Evolutionary conservation across 1,140 invertebrate genomes (phyloP), one percentile per base, ranked within the genome.

Genomic region (Acromyrmex charruanus): DNA sequence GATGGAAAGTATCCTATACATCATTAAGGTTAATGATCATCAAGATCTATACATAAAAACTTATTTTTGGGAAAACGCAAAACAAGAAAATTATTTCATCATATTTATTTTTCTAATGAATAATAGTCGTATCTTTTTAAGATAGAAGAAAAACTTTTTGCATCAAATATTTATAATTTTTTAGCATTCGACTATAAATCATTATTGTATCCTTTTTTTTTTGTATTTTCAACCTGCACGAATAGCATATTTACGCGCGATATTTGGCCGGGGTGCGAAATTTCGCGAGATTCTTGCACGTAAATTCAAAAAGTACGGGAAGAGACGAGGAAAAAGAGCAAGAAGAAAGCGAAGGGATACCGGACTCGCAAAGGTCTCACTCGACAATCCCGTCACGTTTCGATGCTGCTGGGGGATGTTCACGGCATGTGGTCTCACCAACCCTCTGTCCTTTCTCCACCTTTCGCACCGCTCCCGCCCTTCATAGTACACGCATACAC

Each of bases 361-460:
- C 55, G 55, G 69, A 35, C 65, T 28, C 31, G 39, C 80, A 86
- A 90, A 84, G 82, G 65, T 81, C 69, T 91, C 87, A 89, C 92
- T 93, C 87, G 87, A 90, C 74, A 93, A 92, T 93, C 92, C 85
- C 90, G 90, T 93, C 92, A 94, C 93, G 93, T 93, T 91, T 91
- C 91, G 90, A 89, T 92, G 90, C 88, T 88, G 77, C 84, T 82
- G 74, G 66, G 77, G 68, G 80, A 88, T 93, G 91, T 91, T 93
- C 92, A 89, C 90, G 91, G 90, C 93, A 93, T 93, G 93, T 92
- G 93, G 92, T 93, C 91, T 90, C 90, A 90, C 91, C 90, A 87
- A 89, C 84, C 86, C 90, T 55, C 79, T 63, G 71, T 66, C 87
- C 66, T 77, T 55, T 63, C 66, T 86, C 35, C 82, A 58, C 75